These are phyloP conservation scores for Drosophila anomelani DNA, from an alignment of 2,888 invertebrate species.

Conservation along the genomic window DNA sequence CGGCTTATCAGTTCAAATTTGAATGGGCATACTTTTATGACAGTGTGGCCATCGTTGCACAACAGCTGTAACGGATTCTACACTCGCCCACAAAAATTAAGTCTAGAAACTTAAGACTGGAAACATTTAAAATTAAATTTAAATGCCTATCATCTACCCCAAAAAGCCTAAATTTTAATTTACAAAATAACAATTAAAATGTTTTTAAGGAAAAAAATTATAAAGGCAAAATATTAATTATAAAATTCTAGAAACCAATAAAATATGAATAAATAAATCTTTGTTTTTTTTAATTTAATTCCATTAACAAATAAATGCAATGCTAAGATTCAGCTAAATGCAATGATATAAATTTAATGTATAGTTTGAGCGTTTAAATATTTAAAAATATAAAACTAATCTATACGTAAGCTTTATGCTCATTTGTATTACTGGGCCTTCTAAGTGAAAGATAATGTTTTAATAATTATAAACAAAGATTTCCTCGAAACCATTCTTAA, in stretches of 20 bases:
- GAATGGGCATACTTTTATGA: constrained; percentile 29
- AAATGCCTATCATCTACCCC: too few species aligned
- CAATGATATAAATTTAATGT: too few species aligned
- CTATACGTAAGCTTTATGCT: too few species aligned
- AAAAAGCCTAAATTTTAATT: too few species aligned
- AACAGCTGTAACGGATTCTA: neutral
- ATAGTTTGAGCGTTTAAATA: too few species aligned
- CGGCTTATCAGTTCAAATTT: constrained; percentile 3
- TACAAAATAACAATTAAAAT: too few species aligned
- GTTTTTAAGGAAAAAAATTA: too few species aligned
- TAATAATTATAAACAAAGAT: neutral
- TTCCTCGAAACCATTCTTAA: neutral
- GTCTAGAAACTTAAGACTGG: neutral
- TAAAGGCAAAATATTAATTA: neutral
- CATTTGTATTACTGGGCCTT: neutral
- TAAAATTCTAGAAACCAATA: neutral
- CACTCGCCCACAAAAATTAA: neutral
- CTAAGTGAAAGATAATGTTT: neutral
- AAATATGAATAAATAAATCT: neutral
- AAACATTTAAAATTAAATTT: neutral
- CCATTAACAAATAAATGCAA: neutral
- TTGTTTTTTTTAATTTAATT: too few species aligned
- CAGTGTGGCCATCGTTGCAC: constrained; percentile 18
- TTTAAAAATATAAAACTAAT: too few species aligned
- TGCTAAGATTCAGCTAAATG: neutral